phyloP scores from a whole-genome alignment of 1,140 invertebrate species.

The Diachasmimorpha longicaudata region DNA sequence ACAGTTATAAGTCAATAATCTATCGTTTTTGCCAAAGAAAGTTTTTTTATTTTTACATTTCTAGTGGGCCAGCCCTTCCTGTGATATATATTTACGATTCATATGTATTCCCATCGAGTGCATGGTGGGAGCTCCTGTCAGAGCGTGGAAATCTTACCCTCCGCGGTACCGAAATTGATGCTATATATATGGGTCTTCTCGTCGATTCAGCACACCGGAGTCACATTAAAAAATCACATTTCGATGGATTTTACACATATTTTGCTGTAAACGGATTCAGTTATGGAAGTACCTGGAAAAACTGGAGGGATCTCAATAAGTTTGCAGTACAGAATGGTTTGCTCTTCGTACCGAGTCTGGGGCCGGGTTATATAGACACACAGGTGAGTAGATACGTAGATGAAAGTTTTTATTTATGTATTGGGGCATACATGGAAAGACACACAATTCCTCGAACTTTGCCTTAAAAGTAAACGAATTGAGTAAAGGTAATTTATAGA shows the following conservation, averaged over 20 bases:
- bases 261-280: conserved; percentile 68
- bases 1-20: no score
- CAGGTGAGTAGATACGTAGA: conserved; percentile 45
- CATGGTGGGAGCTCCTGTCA: conserved; percentile 63
- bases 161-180: conserved; percentile 63
- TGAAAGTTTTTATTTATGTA: neutral
- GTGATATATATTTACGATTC: conserved; percentile 69
- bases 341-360: conserved; percentile 68
- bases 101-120: conserved; percentile 61
- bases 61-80: conserved; percentile 56
- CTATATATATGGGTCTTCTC: conserved; percentile 65
- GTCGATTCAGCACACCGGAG: conserved; percentile 59
- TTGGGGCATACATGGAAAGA: neutral
- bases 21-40: no score
- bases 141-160: conserved; percentile 61
- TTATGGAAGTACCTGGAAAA: conserved; percentile 70
- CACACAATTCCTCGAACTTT: neutral
- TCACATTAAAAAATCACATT: conserved; percentile 65
- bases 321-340: conserved; percentile 66
- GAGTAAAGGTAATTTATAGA: no score
- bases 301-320: conserved; percentile 67
- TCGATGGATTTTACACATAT: conserved; percentile 72
- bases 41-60: neutral
- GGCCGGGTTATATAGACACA: conserved; percentile 68
- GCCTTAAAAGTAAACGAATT: no score